phyloP scores from a whole-genome alignment of 2,797 vertebrate species.

The Danio choprae region DNA sequence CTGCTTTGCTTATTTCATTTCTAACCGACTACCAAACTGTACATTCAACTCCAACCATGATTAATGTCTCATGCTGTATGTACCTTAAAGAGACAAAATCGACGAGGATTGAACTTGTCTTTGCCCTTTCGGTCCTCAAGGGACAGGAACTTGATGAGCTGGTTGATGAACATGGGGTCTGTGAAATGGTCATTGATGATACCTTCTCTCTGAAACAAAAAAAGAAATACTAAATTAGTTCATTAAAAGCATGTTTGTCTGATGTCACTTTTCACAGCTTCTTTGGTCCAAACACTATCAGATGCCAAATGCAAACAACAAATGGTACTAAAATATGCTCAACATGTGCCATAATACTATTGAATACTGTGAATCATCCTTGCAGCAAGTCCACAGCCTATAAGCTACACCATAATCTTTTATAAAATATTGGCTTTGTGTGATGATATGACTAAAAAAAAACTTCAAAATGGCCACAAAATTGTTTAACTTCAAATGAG shows the following conservation, averaged over 20 bases:
- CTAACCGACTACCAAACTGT: neutral
- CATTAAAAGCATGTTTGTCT: too few relatives aligned
- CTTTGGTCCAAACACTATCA: too few relatives aligned
- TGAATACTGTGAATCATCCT: too few relatives aligned
- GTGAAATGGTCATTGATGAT: constrained; percentile 95
- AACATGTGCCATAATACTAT: too few relatives aligned
- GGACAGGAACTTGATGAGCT: constrained; percentile 92
- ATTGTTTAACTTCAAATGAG: neutral
- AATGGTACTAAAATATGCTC: too few relatives aligned
- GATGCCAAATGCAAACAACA: too few relatives aligned
- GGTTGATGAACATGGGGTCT: constrained; percentile 89
- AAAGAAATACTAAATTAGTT: neutral
- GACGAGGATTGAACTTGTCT: constrained; percentile 96
- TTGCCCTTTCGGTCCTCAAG: constrained; percentile 98
- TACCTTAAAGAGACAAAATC: constrained; percentile 99
- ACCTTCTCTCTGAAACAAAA: constrained; percentile 86
- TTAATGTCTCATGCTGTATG: neutral
- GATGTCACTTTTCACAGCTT: too few relatives aligned
- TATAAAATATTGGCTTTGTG: too few relatives aligned
- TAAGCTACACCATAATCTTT: too few relatives aligned
- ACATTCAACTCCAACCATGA: neutral
- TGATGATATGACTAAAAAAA: neutral
- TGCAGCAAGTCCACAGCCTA: too few relatives aligned
- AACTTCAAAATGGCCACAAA: too few relatives aligned
- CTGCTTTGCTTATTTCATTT: neutral